Percentiles rank a stretch among this genome's conserved stretches.
Evolutionary conservation across 2,113 vertebrate genomes (phyloP).

Genomic region (Malurus elegans): DNA sequence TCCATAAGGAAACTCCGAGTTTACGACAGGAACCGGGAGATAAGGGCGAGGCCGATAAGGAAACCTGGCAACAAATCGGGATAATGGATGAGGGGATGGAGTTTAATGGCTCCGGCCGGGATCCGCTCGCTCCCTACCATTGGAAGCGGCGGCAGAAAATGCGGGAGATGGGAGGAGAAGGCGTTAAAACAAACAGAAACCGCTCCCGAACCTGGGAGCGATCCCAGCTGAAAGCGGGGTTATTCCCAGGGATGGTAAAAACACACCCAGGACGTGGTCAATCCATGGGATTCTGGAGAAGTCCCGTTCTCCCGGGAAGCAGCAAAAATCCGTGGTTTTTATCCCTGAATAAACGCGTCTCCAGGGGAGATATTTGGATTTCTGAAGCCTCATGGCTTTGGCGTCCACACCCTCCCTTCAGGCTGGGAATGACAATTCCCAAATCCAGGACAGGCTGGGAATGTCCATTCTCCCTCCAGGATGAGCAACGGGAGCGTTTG

Average conservation of each 20-base stretch:
- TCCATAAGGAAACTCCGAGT: not conserved
- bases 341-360: too few species aligned
- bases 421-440: not conserved
- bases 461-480: too few species aligned
- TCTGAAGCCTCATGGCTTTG: too few species aligned
- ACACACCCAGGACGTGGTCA: too few species aligned
- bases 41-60: conserved; percentile 42
- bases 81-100: conserved; percentile 43
- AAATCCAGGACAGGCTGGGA: not conserved
- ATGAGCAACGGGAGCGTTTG: accelerated
- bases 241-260: too few species aligned
- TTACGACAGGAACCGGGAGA: conserved; percentile 5
- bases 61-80: conserved; percentile 24
- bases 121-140: not conserved
- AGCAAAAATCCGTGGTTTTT: too few species aligned
- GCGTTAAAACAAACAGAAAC: conserved; percentile 52
- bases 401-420: not conserved
- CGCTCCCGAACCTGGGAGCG: not conserved
- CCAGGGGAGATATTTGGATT: too few species aligned
- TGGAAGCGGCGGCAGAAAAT: conserved; percentile 10
- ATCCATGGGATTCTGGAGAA: too few species aligned
- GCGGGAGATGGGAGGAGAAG: not conserved
- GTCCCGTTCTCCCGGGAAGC: too few species aligned
- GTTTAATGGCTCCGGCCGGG: conserved; percentile 24
- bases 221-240: not conserved